phyloP scores from a whole-genome alignment of 2,113 vertebrate species.

The Eleginops maclovinus region DNA sequence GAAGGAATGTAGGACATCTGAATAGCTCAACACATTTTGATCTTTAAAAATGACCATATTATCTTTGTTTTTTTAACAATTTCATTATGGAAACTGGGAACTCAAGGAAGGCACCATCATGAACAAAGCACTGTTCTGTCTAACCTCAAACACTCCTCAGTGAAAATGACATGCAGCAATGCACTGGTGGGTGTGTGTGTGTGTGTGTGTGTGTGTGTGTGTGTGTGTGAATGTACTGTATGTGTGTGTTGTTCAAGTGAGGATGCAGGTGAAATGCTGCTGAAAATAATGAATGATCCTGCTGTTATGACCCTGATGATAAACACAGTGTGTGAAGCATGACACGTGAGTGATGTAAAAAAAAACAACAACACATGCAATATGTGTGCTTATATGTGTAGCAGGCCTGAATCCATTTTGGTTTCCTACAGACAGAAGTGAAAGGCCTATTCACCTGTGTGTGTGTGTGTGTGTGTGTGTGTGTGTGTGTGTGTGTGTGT shows the following conservation, averaged over 20 bases:
- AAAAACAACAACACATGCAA: slow-evolving; percentile 44
- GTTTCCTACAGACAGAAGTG: slow-evolving; percentile 41
- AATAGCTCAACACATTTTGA: slow-evolving; percentile 41
- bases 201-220: no score
- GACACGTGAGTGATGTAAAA: background rate
- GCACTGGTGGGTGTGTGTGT: slow-evolving; percentile 8
- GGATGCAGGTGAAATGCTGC: background rate
- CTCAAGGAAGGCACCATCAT: slow-evolving; percentile 78
- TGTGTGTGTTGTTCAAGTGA: no score
- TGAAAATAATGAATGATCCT: slow-evolving; percentile 14
- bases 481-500: background rate
- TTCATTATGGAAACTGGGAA: slow-evolving; percentile 46
- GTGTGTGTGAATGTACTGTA: no score
- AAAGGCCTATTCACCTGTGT: slow-evolving; percentile 30
- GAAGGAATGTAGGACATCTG: slow-evolving; percentile 55
- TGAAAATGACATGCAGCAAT: slow-evolving; percentile 42
- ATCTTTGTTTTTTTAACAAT: background rate
- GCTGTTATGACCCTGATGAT: background rate
- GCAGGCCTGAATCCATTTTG: slow-evolving; percentile 34
- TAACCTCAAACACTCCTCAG: slow-evolving; percentile 17
- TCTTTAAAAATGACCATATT: slow-evolving; percentile 31
- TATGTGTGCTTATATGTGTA: slow-evolving; percentile 55
- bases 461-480: slow-evolving; percentile 9
- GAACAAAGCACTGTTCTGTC: slow-evolving; percentile 54
- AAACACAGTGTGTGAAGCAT: background rate